Conservation (phyloP, 2,888 invertebrate genomes). For the Chalcosyrphus nemorum region DNA sequence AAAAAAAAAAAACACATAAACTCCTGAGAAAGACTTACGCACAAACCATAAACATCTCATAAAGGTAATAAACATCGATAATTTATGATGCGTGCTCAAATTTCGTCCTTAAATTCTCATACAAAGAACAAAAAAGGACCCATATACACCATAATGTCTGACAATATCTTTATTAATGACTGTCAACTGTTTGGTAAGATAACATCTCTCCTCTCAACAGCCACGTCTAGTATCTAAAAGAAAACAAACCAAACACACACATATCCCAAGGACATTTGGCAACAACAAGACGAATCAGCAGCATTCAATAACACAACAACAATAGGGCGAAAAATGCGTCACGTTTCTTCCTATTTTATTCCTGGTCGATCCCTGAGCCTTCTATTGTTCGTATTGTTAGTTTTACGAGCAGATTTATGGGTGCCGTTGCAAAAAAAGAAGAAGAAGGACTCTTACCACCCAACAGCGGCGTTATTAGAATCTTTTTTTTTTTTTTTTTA, state of each 20-base stretch:
- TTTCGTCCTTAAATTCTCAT: conserved; percentile 54
- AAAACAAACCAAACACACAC: conserved; percentile 29
- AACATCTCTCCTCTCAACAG: conserved; percentile 55
- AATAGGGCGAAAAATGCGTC: conserved; percentile 58
- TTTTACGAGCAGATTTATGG: conserved; percentile 65
- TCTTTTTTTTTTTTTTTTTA: conserved; percentile 45
- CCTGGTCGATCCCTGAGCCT: conserved; percentile 11
- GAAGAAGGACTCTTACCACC: conserved; percentile 35
- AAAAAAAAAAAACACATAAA: background rate
- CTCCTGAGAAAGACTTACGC: conserved; percentile 17
- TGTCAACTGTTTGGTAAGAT: conserved; percentile 58
- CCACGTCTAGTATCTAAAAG: conserved; percentile 1
- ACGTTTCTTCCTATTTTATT: conserved; percentile 26
- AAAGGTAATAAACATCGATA: conserved; percentile 31
- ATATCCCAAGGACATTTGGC: conserved; percentile 48
- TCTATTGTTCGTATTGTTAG: conserved; percentile 52
- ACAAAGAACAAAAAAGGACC: conserved; percentile 41
- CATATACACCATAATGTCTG: conserved; percentile 57
- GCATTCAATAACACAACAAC: conserved; percentile 25
- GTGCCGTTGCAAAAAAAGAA: conserved; percentile 52
- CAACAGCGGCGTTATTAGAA: conserved; percentile 54
- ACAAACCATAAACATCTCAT: conserved; percentile 39
- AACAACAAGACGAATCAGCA: conserved; percentile 21
- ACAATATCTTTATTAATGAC: conserved; percentile 72
- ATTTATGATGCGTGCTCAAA: conserved; percentile 64